Conservation (phyloP, 2,113 vertebrate genomes). For the Eptesicus fuscus region DNA sequence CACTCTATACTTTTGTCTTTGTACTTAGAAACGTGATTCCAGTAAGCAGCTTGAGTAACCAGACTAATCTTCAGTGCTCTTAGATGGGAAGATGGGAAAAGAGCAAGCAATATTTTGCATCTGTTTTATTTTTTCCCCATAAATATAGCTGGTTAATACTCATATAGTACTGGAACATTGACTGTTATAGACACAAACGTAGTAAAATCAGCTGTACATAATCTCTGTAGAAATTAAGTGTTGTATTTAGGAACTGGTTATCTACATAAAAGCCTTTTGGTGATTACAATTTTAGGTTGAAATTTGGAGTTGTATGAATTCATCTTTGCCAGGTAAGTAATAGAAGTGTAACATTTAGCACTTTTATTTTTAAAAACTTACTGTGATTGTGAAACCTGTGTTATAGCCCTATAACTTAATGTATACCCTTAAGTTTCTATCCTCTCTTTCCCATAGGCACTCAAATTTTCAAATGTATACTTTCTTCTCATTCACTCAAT, state of each 20-base stretch:
- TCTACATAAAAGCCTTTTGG: conserved; percentile 62
- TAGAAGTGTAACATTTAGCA: background rate
- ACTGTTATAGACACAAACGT: background rate
- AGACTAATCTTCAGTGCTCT: background rate
- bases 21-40: background rate
- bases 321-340: conserved; percentile 94
- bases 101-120: background rate
- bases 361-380: conserved; percentile 52
- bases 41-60: background rate
- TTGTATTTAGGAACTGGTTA: conserved; percentile 27
- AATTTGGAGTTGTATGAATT: conserved; percentile 98
- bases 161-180: background rate
- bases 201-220: background rate
- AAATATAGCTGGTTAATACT: background rate
- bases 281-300: conserved; percentile 87
- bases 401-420: background rate
- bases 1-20: background rate
- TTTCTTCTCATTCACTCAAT: conserved; percentile 18
- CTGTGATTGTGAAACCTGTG: conserved; percentile 14
- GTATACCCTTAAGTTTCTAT: background rate
- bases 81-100: conserved; percentile 8
- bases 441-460: background rate
- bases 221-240: conserved; percentile 44
- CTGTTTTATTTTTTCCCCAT: background rate
- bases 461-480: background rate